Evolutionary conservation across 2,113 vertebrate species (phyloP).

Genomic region (Sterrhoptilus dennistouni): DNA sequence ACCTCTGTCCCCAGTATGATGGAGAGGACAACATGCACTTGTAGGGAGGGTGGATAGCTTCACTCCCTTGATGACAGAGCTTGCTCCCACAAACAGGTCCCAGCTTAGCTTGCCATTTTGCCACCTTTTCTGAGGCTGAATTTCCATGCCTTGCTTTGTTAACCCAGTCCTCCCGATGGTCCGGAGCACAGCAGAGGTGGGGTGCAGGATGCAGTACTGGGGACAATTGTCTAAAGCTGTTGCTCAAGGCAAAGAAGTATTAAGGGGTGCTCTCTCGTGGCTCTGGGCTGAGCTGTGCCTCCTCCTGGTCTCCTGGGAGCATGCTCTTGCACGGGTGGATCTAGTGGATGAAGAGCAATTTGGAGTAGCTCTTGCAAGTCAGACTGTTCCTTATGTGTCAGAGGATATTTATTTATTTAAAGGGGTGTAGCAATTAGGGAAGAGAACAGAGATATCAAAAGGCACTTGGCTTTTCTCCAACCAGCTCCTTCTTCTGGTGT

Average conservation of each 20-base stretch:
- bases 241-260: background rate
- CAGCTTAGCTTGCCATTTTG: background rate
- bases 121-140: background rate
- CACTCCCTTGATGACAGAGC: background rate
- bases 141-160: background rate
- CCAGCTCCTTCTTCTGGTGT: background rate
- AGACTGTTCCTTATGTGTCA: background rate
- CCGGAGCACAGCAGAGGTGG: rapidly evolving
- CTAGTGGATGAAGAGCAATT: background rate
- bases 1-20: background rate
- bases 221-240: background rate
- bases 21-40: background rate
- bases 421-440: background rate
- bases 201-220: background rate
- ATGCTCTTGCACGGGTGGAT: background rate
- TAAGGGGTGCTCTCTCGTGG: background rate
- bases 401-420: background rate
- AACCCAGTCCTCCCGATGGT: background rate
- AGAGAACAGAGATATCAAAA: background rate
- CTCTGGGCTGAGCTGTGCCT: background rate
- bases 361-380: background rate
- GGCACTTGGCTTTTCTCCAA: background rate
- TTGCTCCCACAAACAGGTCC: background rate
- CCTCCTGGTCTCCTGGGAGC: background rate
- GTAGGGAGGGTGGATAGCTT: background rate